Conservation (phyloP, 1,140 invertebrate species). For the Campoletis sonorensis region DNA sequence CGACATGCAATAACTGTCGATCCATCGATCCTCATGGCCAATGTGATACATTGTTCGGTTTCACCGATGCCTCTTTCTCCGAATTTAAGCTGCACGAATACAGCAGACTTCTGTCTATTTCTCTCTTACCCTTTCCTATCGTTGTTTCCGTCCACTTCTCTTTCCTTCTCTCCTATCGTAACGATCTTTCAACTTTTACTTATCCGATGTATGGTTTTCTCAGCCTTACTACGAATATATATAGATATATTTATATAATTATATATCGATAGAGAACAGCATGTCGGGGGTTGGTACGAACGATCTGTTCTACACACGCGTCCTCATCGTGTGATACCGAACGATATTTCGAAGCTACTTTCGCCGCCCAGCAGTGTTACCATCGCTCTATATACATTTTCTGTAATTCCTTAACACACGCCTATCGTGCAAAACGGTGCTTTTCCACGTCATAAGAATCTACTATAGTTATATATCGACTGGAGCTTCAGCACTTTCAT, state of each 20-base stretch:
- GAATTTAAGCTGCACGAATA: background rate
- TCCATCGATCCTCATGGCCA: slow-evolving; percentile 10
- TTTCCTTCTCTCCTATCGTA: background rate
- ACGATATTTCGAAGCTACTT: slow-evolving; percentile 40
- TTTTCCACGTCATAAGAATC: slow-evolving; percentile 15
- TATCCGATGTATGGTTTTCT: background rate
- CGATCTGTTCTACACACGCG: slow-evolving; percentile 46
- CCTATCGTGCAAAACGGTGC: slow-evolving; percentile 25
- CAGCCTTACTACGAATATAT: background rate
- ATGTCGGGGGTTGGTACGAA: slow-evolving; percentile 52
- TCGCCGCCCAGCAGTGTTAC: background rate
- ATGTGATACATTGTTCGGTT: background rate
- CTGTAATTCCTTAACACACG: slow-evolving; percentile 19
- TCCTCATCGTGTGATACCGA: slow-evolving; percentile 34
- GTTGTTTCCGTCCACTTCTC: background rate
- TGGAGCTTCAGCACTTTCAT: background rate
- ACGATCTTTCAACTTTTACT: background rate
- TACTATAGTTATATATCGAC: background rate
- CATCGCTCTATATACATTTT: background rate
- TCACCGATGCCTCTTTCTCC: background rate
- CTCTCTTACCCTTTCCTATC: background rate
- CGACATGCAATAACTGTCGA: background rate
- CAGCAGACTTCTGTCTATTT: background rate
- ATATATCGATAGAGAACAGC: slow-evolving; percentile 29
- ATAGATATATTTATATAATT: too few relatives aligned